These are phyloP conservation scores for Ibidorhyncha struthersii DNA, from an alignment of 2,113 vertebrate genomes.

Conservation along the genomic window DNA sequence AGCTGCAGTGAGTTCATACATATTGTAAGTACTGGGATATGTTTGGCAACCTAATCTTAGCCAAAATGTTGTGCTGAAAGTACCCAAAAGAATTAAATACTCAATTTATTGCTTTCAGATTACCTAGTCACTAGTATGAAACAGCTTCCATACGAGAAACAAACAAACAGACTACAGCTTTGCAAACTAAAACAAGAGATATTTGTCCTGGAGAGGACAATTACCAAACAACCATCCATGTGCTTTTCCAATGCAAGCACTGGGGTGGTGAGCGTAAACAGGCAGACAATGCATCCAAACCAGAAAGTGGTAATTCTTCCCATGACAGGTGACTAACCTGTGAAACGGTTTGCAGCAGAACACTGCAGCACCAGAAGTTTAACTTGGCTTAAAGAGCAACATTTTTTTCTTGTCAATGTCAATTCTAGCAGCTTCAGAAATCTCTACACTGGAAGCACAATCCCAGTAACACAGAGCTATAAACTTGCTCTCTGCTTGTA, in stretches of 20 bases:
- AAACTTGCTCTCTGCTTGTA: background rate
- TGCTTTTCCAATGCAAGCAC: background rate
- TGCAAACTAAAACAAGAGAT: background rate
- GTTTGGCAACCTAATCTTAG: background rate
- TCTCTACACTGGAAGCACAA: background rate
- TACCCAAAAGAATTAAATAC: background rate
- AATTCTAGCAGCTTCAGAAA: background rate
- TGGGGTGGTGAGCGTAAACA: background rate
- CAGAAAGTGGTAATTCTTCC: background rate
- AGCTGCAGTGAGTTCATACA: background rate
- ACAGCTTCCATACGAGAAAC: background rate
- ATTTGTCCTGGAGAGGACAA: background rate
- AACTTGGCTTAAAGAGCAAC: background rate
- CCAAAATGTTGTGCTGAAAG: background rate
- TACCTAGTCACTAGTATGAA: background rate
- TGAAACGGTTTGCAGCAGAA: background rate
- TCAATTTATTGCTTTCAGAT: background rate
- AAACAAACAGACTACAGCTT: background rate
- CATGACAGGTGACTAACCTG: rapidly evolving
- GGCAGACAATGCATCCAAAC: background rate
- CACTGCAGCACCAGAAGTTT: background rate
- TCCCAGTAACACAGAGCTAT: background rate
- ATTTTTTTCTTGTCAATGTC: background rate
- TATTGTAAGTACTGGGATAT: background rate
- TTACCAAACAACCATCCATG: rapidly evolving